Evolutionary conservation across 1,140 invertebrate genomes (phyloP), one percentile per base, ranked within the genome.

Genomic region (Sitobion miscanthi): DNA sequence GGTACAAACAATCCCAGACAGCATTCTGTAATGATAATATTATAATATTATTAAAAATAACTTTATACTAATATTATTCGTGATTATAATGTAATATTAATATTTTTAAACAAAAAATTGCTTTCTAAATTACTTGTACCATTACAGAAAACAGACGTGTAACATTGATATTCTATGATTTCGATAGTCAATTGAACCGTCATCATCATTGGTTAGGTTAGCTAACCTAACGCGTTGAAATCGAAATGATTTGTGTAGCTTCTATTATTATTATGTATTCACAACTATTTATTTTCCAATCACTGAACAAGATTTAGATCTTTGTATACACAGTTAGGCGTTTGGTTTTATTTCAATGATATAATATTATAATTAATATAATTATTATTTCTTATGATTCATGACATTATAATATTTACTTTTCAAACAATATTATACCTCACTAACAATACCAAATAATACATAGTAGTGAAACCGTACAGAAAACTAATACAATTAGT

Each of bases 381-480:
- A 87, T 87, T 45, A 47, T 8, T 8, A 45, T 87, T 87, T 45
- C 9, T 4, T 8, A 45, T 87, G 35, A 11, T n/a, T 52, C 9
- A 17, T 35, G 20, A 52, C 14, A 52, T 7, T 52, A 52, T 52
- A 17, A 52, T 52, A 88, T 88, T 88, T 52, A 52, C 49, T 88
- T 88, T 54, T 88, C 42, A 14, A 35, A 52, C 0, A 38, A 83
- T 38, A 83, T 38, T 38, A 42, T 38, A 83, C 1, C n/a, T 30
- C 11, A 69, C 25, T 14, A n/a, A 69, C 30, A 86, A 87, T 35
- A 42, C 42, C 42, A 3, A 54, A 87, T 87, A n/a, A 49, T 42
- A n/a, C n/a, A 87, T 21, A 87, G 30, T n/a, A 49, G 47, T 88
- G 47, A 88, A 52, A 52, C 47, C 47, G 86, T 52, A 88, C 86